Percentiles rank a stretch among this genome's conserved stretches.
Evolutionary conservation across 2,797 vertebrate species (phyloP).

Genomic region (Ispidina lecontei): DNA sequence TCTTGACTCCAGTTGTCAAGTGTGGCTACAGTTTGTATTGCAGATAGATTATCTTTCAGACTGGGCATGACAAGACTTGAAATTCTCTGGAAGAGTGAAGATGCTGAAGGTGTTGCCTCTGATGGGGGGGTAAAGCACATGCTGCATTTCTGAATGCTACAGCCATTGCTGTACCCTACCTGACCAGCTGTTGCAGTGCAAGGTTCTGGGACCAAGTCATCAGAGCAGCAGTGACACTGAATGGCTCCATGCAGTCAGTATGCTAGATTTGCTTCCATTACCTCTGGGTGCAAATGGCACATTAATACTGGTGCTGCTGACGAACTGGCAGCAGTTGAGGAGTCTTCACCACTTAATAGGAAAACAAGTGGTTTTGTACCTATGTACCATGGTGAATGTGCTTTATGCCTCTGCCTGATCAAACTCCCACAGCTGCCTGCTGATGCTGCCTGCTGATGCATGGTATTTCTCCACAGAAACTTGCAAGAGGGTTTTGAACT

Average conservation of each 20-base stretch:
- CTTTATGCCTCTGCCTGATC: not conserved
- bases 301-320: not conserved
- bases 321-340: constrained; percentile 1
- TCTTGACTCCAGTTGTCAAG: not conserved
- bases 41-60: not conserved
- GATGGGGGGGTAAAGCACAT: fast-evolving
- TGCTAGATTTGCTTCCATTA: not conserved
- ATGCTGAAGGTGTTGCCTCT: fast-evolving
- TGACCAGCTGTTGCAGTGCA: not conserved
- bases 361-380: not conserved
- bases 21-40: not conserved
- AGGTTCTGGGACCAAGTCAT: not conserved
- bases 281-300: not conserved
- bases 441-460: not conserved
- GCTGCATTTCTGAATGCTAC: not conserved
- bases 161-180: fast-evolving
- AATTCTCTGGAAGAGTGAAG: not conserved
- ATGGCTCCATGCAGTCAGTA: not conserved
- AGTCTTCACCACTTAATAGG: not conserved
- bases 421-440: not conserved
- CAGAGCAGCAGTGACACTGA: not conserved
- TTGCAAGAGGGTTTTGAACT: not conserved
- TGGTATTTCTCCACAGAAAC: not conserved
- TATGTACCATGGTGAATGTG: not conserved
- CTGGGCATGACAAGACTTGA: not conserved